Base-by-base conservation (phyloP, 1,140 invertebrate species). In the Pseudoatta argentina region DNA sequence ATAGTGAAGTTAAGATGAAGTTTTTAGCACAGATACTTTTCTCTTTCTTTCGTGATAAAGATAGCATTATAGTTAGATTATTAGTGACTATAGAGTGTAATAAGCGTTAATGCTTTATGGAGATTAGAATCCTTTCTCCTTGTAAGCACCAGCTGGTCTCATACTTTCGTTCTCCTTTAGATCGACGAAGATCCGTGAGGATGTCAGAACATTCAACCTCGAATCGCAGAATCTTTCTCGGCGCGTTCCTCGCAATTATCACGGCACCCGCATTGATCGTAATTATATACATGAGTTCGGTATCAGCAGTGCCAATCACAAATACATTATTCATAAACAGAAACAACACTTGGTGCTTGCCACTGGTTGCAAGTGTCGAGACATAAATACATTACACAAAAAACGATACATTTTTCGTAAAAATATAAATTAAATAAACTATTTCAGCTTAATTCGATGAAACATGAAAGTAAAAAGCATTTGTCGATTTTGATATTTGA, bases 321-420 rank as follows among this genome's bases (percentile, higher is more conserved):
- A 86, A 94, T 94, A 86, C 92, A 94, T 94, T 93, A 94, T 94
- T 94, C 93, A 94, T 94, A 93, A 93, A 75, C 39, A 71, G 86
- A 87, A 92, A 87, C 88, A 91, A 86, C 86, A 87, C 63, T 76
- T 67, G 86, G 63, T 86, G 57, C 71, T 81, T 66, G 53, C 82
- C 75, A 69, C 86, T 77, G 66, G 63, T 73, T 61, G 55, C 14
- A 27, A 59, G 72, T 55, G 18, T n/a, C n/a, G 30, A 76, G 34
- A 76, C 55, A 18, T 69, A 39, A 48, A 14, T 24, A 39, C 83
- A 55, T 27, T 16, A 30, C 24, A 18, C 12, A 44, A 39, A 24
- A 12, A 61, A 21, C 6, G 44, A 67, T 21, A 24, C 6, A 8
- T 21, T 66, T 64, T 53, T 78, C 34, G 34, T 21, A 10, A 5